Base-by-base conservation (phyloP, 2,113 vertebrate genomes). In the Thunnus maccoyii region DNA sequence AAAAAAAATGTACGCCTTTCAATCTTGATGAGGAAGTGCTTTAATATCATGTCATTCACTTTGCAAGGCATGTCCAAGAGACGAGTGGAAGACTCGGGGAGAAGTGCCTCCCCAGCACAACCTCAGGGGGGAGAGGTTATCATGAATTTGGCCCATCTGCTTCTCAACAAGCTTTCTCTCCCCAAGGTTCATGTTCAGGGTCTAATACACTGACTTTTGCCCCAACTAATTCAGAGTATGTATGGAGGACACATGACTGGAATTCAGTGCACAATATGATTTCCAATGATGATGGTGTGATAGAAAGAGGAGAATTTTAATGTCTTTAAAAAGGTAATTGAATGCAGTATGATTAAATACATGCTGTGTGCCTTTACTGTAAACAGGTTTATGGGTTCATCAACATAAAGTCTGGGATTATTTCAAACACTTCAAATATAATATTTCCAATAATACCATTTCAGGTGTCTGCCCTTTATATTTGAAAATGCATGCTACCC, bases 31-130 rank as follows among this genome's bases (percentile, higher is more conserved):
- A 93, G 85, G 77, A 90, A 93, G 90, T 91, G 86, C 90, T 94
- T 91, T 91, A 94, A 94, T 92, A 93, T 93, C 88, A 83, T 91
- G 90, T 88, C 92, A 90, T 91, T 91, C 90, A 87, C 90, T 90
- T 89, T 90, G 86, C 82, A 88, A 72, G 85, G 61, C 82, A 70
- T 30, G 83, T 91, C 79, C 82, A 83, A 66, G 72, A 90, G 83
- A 89, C 30, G 41, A 72, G 70, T 32, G 70, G 54, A 67, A 64
- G 67, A 64, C 61, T 46, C 1, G 3, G 20, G 32, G 50, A 58
- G 60, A 32, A 82, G 61, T 41, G 48, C 60, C 60, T 81, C 72
- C 60, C 17, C 22, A n/a, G 61, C 3, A 55, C 48, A 76, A 87
- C 64, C 78, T 73, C 71, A 13, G 64, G 55, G 80, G 74, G 17